Base-by-base conservation (phyloP, 1,140 invertebrate species). In the Drosophila lini region DNA sequence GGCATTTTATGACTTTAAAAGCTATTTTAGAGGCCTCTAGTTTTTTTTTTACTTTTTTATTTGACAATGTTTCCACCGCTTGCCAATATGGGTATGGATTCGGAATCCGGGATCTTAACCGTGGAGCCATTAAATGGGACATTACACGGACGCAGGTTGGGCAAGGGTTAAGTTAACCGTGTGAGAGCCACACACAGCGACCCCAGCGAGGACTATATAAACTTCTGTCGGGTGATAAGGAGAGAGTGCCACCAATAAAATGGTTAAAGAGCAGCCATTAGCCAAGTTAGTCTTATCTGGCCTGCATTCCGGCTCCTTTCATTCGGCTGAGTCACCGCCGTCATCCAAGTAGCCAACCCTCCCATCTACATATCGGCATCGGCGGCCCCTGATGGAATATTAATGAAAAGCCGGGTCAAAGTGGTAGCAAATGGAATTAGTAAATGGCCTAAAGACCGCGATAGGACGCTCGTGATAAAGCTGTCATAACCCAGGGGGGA, bases 1-100 rank as follows among this genome's bases (percentile, higher is more conserved):
- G 80, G 80, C 78, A 78, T 89, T 89, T 89, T 89, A 89, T 89
- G 85, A 89, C 80, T 89, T 89, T 89, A 89, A 89, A 89, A 89
- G 84, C 84, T 84, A 89, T 89, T 89, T 89, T 89, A 89, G 74
- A 89, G 84, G 84, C 84, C 80, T 89, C 77, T 81, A 90, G 69
- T 50, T 48, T 47, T 40, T 8, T 47, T 41, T n/a, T 40, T 16
- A 25, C n/a, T 11, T 45, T 50, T 84, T 89, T 79, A 84, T 89
- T 89, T 90, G 81, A 90, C 84, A 89, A 81, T 84, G 73, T 78
- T 57, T 59, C 56, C 62, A 50, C 42, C 41, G 38, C 50, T 78
- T 70, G 80, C 67, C 78, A 83, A 74, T 81, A 81, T 81, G 60
- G 42, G 40, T 42, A 60, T 58, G 45, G 36, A 53, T 50, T 50